Percentiles rank a stretch among this genome's conserved stretches.
Evolutionary conservation across 2,113 vertebrate species (phyloP).

Genomic region (Megaceryle torquata): DNA sequence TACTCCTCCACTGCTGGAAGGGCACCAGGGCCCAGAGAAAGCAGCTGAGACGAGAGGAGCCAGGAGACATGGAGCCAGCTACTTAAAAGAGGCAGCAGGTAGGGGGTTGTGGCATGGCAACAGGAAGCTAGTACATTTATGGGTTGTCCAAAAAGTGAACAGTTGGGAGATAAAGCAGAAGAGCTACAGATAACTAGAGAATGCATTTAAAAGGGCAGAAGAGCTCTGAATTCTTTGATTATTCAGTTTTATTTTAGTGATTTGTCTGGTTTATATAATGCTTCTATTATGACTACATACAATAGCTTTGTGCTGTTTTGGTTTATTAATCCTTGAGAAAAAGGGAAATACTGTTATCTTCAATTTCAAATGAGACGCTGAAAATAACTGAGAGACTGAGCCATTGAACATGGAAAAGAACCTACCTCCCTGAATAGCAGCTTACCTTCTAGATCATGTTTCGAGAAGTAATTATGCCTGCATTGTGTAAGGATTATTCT

Average conservation of each 20-base stretch:
- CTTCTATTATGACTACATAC: background rate
- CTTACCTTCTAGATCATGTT: background rate
- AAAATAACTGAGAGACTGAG: background rate
- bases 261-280: background rate
- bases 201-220: background rate
- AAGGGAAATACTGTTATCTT: background rate
- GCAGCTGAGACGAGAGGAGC: background rate
- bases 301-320: background rate
- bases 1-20: background rate
- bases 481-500: background rate
- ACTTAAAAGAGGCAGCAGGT: constrained; percentile 11
- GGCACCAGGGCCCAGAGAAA: background rate
- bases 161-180: background rate
- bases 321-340: background rate
- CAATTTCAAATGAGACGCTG: background rate
- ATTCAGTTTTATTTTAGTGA: background rate
- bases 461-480: background rate
- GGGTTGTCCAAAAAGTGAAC: background rate
- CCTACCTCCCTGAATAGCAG: background rate
- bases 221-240: background rate
- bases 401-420: background rate
- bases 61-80: background rate
- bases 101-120: background rate
- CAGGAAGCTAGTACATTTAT: background rate
- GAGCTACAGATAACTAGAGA: background rate